A percentile compares a stretch with the other conserved stretches of the same genome.
Evolutionary conservation across 2,888 invertebrate species (phyloP).

Genomic region (Xylota sylvarum): DNA sequence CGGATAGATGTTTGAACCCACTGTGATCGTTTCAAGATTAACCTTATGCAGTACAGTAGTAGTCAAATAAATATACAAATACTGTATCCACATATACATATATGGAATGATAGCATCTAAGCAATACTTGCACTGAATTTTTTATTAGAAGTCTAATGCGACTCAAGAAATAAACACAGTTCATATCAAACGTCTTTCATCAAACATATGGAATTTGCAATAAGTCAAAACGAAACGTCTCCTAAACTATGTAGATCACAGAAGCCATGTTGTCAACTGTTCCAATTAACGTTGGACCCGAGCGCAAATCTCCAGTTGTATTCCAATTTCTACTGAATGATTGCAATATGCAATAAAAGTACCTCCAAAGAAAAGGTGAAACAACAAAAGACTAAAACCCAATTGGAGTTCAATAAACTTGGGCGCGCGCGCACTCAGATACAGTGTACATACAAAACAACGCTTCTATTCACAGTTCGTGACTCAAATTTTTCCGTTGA

Average conservation of each 20-base stretch:
- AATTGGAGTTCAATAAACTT: slow-evolving; percentile 64
- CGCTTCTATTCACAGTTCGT: slow-evolving; percentile 48
- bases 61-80: too few species aligned
- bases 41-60: too few species aligned
- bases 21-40: too few species aligned
- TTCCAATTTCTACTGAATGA: slow-evolving; percentile 8
- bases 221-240: background rate
- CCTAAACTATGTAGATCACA: slow-evolving; percentile 8
- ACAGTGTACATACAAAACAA: slow-evolving; percentile 29
- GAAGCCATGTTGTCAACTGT: slow-evolving; percentile 2
- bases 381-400: slow-evolving; percentile 27
- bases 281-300: background rate
- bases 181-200: background rate
- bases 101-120: too few species aligned
- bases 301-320: background rate
- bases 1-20: too few species aligned
- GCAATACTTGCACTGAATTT: too few species aligned
- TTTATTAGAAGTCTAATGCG: too few species aligned
- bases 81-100: too few species aligned
- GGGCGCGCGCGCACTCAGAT: slow-evolving; percentile 30
- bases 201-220: background rate
- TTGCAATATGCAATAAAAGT: slow-evolving; percentile 38
- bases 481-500: slow-evolving; percentile 58
- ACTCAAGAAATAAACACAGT: too few species aligned
- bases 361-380: slow-evolving; percentile 21